Percentiles rank a stretch among this genome's conserved stretches.
These are phyloP conservation scores for Typhlichthys eigenmanni DNA, from an alignment of 2,797 vertebrate genomes.

Conservation along the genomic window DNA sequence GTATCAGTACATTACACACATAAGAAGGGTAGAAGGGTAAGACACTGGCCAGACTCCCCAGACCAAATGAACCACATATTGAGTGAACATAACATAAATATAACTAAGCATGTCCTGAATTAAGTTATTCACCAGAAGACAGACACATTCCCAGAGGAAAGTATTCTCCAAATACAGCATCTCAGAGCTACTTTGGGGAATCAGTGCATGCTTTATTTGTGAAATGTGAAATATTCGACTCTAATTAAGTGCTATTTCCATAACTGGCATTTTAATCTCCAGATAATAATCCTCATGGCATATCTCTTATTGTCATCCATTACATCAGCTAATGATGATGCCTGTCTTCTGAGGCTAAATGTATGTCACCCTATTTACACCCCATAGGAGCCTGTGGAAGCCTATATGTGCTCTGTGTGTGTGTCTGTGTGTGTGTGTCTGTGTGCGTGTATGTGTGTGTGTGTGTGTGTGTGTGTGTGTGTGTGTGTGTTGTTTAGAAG, in stretches of 20 bases:
- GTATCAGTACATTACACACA: too few species aligned
- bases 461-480: neutral
- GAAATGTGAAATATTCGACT: constrained; percentile 9
- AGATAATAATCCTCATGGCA: constrained; percentile 38
- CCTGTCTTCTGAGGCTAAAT: constrained; percentile 43
- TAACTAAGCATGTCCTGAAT: constrained; percentile 25
- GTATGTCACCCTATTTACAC: constrained; percentile 22
- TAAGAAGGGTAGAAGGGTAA: neutral
- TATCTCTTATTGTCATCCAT: constrained; percentile 6
- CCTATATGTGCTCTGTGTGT: neutral
- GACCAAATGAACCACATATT: constrained; percentile 2
- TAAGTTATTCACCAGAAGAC: constrained; percentile 25
- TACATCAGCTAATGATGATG: constrained; percentile 41
- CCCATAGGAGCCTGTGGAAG: constrained; percentile 19
- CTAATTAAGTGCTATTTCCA: constrained; percentile 49
- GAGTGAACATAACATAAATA: constrained; percentile 10
- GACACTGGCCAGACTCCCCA: constrained; percentile 9
- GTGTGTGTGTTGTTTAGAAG: neutral
- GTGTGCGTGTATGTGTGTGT: constrained; percentile 4
- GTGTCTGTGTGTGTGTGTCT: too few species aligned
- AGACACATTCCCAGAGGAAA: constrained; percentile 29
- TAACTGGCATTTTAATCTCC: constrained; percentile 24
- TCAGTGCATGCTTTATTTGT: constrained; percentile 22
- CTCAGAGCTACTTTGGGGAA: constrained; percentile 11
- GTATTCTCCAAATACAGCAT: constrained; percentile 15